These are phyloP conservation scores for Xenopus borealis DNA, from an alignment of 2,113 vertebrate species.

Conservation along the genomic window DNA sequence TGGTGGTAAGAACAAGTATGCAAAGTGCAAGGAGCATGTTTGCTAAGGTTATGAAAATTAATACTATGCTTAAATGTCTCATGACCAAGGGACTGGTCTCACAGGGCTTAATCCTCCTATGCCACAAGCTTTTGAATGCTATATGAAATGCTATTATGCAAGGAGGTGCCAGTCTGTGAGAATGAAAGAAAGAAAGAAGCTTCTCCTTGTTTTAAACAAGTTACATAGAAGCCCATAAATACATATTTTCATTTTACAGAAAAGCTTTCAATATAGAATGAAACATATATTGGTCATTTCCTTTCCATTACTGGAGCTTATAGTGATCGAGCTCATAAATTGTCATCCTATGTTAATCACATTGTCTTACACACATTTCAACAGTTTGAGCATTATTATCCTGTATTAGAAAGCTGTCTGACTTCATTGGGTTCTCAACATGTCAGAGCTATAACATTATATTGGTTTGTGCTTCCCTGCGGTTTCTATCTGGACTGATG, in stretches of 20 bases:
- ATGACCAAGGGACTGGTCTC: too few relatives aligned
- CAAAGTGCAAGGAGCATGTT: too few relatives aligned
- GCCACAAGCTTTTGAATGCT: too few relatives aligned
- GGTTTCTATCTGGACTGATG: conserved; percentile 55
- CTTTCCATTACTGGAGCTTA: conserved; percentile 23
- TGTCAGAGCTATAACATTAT: conserved; percentile 55
- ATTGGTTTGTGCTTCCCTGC: conserved; percentile 62
- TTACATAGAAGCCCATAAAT: too few relatives aligned
- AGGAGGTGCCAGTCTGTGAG: too few relatives aligned
- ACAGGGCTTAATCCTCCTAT: too few relatives aligned
- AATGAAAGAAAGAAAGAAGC: background rate
- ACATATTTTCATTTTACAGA: background rate
- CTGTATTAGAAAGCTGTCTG: conserved; percentile 56
- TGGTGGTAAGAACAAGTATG: too few relatives aligned
- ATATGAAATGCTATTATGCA: too few relatives aligned
- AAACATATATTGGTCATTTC: background rate
- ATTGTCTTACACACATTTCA: conserved; percentile 42
- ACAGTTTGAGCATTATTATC: conserved; percentile 58
- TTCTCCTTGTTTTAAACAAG: too few relatives aligned
- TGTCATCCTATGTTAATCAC: conserved; percentile 47
- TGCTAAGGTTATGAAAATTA: too few relatives aligned
- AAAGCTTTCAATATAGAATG: conserved; percentile 4
- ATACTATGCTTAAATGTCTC: too few relatives aligned
- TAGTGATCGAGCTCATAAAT: conserved; percentile 6
- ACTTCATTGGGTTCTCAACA: conserved; percentile 45